Evolutionary conservation across 30 jellyfish, hydroid and myxozoan species (phyloP).

Genomic region (Nemopilema nomurai): DNA sequence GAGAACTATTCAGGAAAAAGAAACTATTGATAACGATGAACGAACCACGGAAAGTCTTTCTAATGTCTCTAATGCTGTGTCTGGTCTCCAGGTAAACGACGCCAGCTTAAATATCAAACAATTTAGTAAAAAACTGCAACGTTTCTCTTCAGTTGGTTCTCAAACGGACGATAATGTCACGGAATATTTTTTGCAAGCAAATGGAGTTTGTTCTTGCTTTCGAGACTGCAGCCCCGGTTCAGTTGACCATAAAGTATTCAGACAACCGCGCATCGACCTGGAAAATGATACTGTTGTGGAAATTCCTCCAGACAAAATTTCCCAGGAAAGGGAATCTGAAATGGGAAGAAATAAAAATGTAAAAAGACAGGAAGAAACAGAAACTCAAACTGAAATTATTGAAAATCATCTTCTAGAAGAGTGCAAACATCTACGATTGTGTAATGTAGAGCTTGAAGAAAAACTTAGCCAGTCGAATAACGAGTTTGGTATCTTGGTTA

Average conservation of each 20-base stretch:
- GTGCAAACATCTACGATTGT: slow-evolving; percentile 1
- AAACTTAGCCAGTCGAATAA: neutral
- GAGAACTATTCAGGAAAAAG: neutral
- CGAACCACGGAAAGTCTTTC: neutral
- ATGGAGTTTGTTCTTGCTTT: slow-evolving; percentile 7
- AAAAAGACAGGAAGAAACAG: slow-evolving; percentile 10
- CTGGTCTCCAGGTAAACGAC: neutral
- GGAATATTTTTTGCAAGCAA: neutral
- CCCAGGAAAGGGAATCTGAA: neutral
- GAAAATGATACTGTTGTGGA: slow-evolving; percentile 18
- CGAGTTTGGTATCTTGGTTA: slow-evolving; percentile 15
- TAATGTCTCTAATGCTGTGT: neutral
- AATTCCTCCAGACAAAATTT: slow-evolving; percentile 21
- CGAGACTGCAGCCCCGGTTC: neutral
- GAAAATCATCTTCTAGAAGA: slow-evolving; percentile 11
- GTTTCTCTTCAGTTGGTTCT: neutral
- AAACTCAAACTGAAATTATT: slow-evolving; percentile 13
- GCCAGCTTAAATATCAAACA: neutral
- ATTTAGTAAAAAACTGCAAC: neutral
- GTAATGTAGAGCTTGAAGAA: slow-evolving; percentile 22
- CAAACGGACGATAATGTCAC: neutral
- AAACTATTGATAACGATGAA: neutral
- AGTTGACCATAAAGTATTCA: neutral
- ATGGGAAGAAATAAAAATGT: no score
- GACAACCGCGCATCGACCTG: slow-evolving; percentile 29